Percentiles rank a stretch among this genome's conserved stretches.
Conservation (phyloP, 2,797 vertebrate genomes). For the Sebastes iracundus region DNA sequence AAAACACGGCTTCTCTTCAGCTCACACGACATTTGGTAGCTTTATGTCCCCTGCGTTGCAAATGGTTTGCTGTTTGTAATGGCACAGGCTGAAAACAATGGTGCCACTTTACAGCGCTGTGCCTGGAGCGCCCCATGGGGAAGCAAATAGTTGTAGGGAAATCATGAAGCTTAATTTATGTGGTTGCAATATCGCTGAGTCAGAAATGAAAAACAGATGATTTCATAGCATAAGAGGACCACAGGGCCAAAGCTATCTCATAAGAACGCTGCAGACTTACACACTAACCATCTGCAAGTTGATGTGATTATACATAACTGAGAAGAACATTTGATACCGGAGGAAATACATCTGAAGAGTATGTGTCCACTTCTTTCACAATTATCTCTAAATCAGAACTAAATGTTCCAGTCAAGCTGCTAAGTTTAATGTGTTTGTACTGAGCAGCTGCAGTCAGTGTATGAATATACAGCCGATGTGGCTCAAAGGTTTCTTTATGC, state of each 20-base stretch:
- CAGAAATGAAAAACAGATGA: constrained; percentile 78
- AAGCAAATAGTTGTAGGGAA: constrained; percentile 56
- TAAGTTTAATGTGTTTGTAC: not conserved
- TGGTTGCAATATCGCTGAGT: constrained; percentile 68
- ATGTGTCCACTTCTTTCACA: not conserved
- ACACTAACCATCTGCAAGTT: constrained; percentile 24
- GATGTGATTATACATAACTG: constrained; percentile 13
- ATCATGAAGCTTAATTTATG: constrained; percentile 65
- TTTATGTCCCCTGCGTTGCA: constrained; percentile 38
- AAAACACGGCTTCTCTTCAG: constrained; percentile 3
- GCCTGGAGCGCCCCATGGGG: constrained; percentile 33
- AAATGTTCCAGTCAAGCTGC: not conserved
- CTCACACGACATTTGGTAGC: constrained; percentile 26
- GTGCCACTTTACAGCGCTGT: constrained; percentile 35
- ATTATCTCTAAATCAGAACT: not conserved
- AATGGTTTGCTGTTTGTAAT: constrained; percentile 22
- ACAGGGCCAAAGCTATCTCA: constrained; percentile 27
- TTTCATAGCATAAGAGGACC: constrained; percentile 38
- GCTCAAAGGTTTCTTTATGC: not conserved
- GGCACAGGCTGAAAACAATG: constrained; percentile 66
- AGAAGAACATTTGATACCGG: not conserved
- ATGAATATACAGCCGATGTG: not conserved
- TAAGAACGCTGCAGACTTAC: constrained; percentile 26
- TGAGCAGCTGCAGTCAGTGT: not conserved
- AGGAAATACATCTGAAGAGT: not conserved